Evolutionary conservation across 2,888 invertebrate species (phyloP), one percentile per base, ranked within the genome.

Genomic region (Callyntrura sp.): DNA sequence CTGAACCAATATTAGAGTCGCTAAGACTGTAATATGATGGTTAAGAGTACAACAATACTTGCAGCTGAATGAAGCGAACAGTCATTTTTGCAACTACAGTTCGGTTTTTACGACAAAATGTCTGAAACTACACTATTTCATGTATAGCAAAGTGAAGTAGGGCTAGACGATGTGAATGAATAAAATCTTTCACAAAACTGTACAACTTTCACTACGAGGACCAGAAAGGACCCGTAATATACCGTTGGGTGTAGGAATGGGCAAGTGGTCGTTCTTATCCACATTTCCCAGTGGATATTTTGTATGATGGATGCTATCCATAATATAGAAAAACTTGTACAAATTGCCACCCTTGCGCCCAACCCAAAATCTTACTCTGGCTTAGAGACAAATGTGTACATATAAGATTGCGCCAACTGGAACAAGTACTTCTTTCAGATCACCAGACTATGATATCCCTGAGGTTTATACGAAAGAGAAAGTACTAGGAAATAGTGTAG

Each of bases 51-150:
- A 65, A 28, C 65, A 28, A 28, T 65, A 28, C 28, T 65, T 25
- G 62, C 14, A 62, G 65, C 28, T 28, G n/a, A 65, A 62, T 62
- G 62, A 35, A 68, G 68, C n/a, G n/a, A 43, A 43, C 35, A 14
- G 23, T 23, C 68, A 73, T 45, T 73, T 73, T 48, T 11, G 48
- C 14, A 48, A 73, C 17, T 48, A 73, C 45, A 73, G 48, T 20
- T 70, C 23, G 23, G 1, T 23, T 73, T 73, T 73, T 73, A 73
- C 48, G 48, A 73, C 20, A 23, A 48, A 73, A 73, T 73, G 45
- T 73, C 73, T 73, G 48, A 14, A 73, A 14, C 45, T 12, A 65
- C n/a, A 60, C 35, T 43, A 73, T 48, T 73, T 73, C 48, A 23
- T 48, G 73, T 23, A n/a, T 73, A 48, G 73, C 2, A 17, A 48